Percentiles rank a stretch among this genome's conserved stretches.
phyloP scores from a whole-genome alignment of 2,888 invertebrate genomes.

The Melitaea athalia region DNA sequence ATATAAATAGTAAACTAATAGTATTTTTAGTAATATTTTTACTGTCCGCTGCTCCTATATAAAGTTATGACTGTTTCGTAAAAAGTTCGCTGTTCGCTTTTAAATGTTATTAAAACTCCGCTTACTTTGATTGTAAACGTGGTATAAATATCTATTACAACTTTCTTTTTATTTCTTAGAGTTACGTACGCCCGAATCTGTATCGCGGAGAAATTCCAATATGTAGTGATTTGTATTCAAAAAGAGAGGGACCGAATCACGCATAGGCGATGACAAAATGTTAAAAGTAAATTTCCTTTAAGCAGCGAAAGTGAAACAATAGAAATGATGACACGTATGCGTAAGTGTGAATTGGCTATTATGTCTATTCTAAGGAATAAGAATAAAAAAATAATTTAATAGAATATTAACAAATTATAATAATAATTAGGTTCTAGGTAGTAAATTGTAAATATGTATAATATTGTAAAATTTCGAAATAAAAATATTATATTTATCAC shows the following conservation, averaged over 20 bases:
- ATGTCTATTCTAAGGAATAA: slow-evolving; percentile 8
- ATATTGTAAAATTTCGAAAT: no score
- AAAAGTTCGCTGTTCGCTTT: slow-evolving; percentile 14
- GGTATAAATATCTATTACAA: slow-evolving; percentile 46
- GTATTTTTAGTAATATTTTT: neutral
- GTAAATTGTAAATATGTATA: no score
- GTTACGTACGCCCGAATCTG: slow-evolving; percentile 61
- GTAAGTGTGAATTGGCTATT: slow-evolving; percentile 29
- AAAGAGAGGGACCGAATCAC: slow-evolving; percentile 58
- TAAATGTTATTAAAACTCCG: slow-evolving; percentile 34
- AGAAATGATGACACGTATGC: slow-evolving; percentile 39
- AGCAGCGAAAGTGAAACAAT: slow-evolving; percentile 57
- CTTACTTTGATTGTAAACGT: slow-evolving; percentile 38
- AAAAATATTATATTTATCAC: neutral
- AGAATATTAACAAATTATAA: no score
- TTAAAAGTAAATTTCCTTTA: slow-evolving; percentile 53
- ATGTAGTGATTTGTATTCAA: slow-evolving; percentile 69
- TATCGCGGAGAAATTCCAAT: slow-evolving; percentile 70
- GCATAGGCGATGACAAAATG: slow-evolving; percentile 58
- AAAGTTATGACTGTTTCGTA: slow-evolving; percentile 4
- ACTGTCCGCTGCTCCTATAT: neutral
- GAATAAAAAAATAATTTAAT: no score
- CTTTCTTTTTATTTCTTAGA: slow-evolving; percentile 69
- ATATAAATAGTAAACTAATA: neutral
- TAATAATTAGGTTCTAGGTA: no score